Percentiles rank a stretch among this genome's conserved stretches.
Conservation (phyloP, 2,113 vertebrate genomes). For the Chroicocephalus ridibundus region DNA sequence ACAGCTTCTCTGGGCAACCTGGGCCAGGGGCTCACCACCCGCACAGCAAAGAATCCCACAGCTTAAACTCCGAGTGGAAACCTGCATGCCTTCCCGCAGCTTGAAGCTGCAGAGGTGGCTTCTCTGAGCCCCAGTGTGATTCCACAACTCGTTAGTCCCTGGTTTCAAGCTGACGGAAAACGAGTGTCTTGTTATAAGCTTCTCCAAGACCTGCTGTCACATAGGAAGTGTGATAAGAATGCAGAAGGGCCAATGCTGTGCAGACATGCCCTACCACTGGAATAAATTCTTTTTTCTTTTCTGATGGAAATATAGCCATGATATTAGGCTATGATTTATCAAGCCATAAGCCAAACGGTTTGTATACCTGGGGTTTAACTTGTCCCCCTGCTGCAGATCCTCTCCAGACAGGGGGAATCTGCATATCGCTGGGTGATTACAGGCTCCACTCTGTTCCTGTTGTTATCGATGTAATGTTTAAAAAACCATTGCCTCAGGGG, state of each 20-base stretch:
- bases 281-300: not conserved
- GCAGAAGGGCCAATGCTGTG: not conserved
- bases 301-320: not conserved
- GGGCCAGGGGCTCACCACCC: too few relatives aligned
- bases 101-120: not conserved
- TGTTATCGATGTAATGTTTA: not conserved
- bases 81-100: not conserved
- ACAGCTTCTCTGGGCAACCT: too few relatives aligned
- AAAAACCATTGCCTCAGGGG: not conserved
- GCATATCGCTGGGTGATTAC: not conserved
- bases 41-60: not conserved
- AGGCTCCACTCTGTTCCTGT: not conserved
- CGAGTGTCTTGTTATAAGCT: not conserved
- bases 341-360: not conserved
- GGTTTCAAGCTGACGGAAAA: not conserved
- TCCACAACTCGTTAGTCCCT: not conserved
- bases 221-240: not conserved
- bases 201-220: not conserved
- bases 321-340: not conserved
- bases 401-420: not conserved
- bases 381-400: not conserved
- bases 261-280: not conserved
- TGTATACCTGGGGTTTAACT: not conserved
- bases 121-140: not conserved
- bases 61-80: not conserved